phyloP scores from a whole-genome alignment of 2,797 vertebrate species.

The Cossypha heuglini region DNA sequence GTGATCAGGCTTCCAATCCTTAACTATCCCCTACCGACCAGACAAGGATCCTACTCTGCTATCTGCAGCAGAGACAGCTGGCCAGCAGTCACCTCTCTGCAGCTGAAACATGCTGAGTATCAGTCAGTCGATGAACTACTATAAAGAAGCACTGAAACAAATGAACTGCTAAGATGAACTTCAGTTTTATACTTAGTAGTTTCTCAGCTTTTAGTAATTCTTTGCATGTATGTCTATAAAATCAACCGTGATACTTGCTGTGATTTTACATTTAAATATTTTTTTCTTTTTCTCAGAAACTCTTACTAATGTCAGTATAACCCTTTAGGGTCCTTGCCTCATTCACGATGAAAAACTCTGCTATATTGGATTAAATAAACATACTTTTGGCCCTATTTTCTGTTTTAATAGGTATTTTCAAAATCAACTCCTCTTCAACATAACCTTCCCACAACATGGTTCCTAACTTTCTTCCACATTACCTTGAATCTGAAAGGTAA shows the following conservation, averaged over 20 bases:
- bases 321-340: background rate
- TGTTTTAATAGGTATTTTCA: background rate
- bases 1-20: background rate
- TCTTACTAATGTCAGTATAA: background rate
- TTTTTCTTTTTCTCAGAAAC: background rate
- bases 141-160: background rate
- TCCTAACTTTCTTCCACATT: conserved; percentile 9
- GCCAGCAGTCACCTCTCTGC: conserved; percentile 57
- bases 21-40: background rate
- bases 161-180: background rate
- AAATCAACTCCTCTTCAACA: background rate
- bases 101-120: conserved; percentile 27
- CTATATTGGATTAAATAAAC: background rate
- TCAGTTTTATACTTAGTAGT: background rate
- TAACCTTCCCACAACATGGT: background rate
- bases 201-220: background rate
- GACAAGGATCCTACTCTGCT: background rate
- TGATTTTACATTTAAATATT: background rate
- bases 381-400: background rate
- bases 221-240: background rate
- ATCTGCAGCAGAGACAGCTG: conserved; percentile 56
- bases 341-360: background rate
- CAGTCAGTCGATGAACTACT: background rate
- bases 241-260: background rate
- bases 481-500: background rate